phyloP scores from a whole-genome alignment of 2,797 vertebrate genomes.

The Helarctos malayanus region DNA sequence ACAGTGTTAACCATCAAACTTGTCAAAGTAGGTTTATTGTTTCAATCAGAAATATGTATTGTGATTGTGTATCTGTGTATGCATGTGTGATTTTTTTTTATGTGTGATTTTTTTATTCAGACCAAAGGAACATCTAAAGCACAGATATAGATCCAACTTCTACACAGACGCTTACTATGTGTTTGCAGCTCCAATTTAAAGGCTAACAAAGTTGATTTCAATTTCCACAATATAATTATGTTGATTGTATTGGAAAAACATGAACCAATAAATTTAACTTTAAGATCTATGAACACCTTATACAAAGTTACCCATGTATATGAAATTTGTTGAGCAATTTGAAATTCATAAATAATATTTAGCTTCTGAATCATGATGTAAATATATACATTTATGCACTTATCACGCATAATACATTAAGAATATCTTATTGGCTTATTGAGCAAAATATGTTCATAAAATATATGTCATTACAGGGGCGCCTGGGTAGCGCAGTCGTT shows the following conservation, averaged over 20 bases:
- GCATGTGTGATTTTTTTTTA: neutral
- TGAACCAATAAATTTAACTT: conserved; percentile 14
- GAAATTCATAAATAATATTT: conserved; percentile 51
- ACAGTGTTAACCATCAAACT: neutral
- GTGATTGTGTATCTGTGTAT: neutral
- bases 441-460: conserved; percentile 46
- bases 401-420: neutral
- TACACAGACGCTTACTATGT: neutral
- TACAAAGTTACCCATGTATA: neutral
- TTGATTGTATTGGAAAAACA: conserved; percentile 40
- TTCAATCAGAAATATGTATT: conserved; percentile 10
- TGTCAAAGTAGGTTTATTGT: neutral
- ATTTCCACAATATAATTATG: conserved; percentile 25
- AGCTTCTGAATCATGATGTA: conserved; percentile 7
- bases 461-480: conserved; percentile 7
- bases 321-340: conserved; percentile 50
- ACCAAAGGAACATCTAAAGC: conserved; percentile 28
- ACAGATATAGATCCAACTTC: conserved; percentile 12
- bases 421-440: conserved; percentile 6
- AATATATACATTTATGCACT: neutral
- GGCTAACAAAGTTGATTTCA: neutral
- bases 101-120: neutral
- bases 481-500: too few relatives aligned
- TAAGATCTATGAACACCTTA: neutral
- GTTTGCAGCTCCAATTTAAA: conserved; percentile 51